Conservation (phyloP, 2,888 invertebrate genomes). For the Archaeoteleia sp. region DNA sequence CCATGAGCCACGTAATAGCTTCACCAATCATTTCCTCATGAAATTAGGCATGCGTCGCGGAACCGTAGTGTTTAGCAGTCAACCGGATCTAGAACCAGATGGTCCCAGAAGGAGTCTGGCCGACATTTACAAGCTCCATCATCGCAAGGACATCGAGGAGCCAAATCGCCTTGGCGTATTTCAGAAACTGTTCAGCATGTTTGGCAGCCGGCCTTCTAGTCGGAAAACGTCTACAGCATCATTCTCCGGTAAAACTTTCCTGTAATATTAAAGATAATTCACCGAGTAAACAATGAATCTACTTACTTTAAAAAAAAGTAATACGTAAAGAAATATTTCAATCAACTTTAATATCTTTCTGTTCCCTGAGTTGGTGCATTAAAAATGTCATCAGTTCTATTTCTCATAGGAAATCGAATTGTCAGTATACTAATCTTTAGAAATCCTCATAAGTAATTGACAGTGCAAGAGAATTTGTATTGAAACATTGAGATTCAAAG, state of each 20-base stretch:
- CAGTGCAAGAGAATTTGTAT: no score
- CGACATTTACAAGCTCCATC: constrained; percentile 70
- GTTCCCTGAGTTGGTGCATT: no score
- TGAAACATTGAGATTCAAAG: no score
- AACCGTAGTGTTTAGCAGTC: constrained; percentile 74
- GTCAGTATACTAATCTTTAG: no score
- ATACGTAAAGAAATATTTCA: no score
- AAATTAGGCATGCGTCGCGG: constrained; percentile 71
- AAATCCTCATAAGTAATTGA: no score
- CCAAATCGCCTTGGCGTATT: constrained; percentile 71
- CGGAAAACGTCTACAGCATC: constrained; percentile 82
- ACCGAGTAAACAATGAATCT: no score
- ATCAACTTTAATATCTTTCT: no score
- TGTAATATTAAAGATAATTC: no score
- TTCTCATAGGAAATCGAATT: no score
- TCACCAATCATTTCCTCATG: constrained; percentile 47
- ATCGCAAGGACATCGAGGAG: constrained; percentile 69
- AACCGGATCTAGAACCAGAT: constrained; percentile 69
- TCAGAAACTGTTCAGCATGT: constrained; percentile 76
- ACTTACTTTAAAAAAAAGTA: no score
- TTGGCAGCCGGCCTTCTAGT: constrained; percentile 80
- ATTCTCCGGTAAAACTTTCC: constrained; percentile 74
- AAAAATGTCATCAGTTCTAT: no score
- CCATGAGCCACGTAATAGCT: constrained; percentile 32
- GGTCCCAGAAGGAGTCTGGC: constrained; percentile 68